A percentile compares a stretch with the other conserved stretches of the same genome.
These are phyloP conservation scores for Contarinia nasturtii DNA, from an alignment of 1,140 invertebrate species.

Conservation along the genomic window DNA sequence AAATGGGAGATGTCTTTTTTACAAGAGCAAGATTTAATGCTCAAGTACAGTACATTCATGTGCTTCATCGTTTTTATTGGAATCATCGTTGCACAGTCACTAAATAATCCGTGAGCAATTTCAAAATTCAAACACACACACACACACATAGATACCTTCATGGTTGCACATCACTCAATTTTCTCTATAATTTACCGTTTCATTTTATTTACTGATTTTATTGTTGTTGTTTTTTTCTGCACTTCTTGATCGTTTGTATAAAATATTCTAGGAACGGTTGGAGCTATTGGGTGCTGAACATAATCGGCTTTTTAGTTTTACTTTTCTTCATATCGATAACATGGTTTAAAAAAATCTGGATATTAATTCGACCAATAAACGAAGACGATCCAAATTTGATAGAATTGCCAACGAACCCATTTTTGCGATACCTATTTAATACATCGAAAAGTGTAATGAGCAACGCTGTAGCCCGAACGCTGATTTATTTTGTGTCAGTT, in stretches of 20 bases:
- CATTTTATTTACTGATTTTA: background rate
- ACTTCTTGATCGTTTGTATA: background rate
- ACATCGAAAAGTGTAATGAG: constrained; percentile 33
- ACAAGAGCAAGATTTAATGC: constrained; percentile 19
- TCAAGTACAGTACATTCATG: constrained; percentile 19
- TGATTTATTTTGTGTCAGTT: constrained; percentile 44
- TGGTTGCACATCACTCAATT: background rate
- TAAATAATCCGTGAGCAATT: constrained; percentile 8
- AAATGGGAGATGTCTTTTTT: constrained; percentile 20
- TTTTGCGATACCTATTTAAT: constrained; percentile 25
- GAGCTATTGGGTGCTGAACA: constrained; percentile 7
- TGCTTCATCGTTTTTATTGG: constrained; percentile 11
- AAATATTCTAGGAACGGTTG: background rate
- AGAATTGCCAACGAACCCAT: constrained; percentile 15
- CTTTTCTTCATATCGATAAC: constrained; percentile 18
- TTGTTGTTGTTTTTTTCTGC: background rate
- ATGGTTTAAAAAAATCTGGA: constrained; percentile 24
- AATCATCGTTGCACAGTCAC: constrained; percentile 14
- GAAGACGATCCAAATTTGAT: constrained; percentile 8
- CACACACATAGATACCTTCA: constrained; percentile 36
- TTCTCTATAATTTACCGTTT: constrained; percentile 18
- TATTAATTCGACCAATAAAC: constrained; percentile 16
- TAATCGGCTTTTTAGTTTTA: constrained; percentile 14
- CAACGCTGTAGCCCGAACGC: constrained; percentile 35
- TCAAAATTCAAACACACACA: background rate